Base-by-base conservation (phyloP, 2,113 vertebrate genomes). In the Pavo muticus region DNA sequence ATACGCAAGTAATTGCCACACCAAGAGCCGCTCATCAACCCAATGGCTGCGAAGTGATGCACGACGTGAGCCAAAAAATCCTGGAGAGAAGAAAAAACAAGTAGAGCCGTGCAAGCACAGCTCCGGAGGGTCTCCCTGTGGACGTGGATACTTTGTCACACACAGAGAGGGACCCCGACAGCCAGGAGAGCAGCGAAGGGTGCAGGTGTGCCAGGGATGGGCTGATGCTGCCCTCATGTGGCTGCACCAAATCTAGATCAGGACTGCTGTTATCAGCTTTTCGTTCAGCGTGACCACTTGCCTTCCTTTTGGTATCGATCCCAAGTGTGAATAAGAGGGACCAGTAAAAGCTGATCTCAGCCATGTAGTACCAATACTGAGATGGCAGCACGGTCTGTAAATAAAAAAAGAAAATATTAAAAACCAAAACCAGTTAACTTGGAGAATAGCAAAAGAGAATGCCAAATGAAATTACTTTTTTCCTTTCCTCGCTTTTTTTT, bases 311-410 rank as follows among this genome's bases (percentile, higher is more conserved):
- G 79, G 96, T 97, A 95, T 99, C 99, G n/a, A 98, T 98, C 11
- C 99, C 97, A 4, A 99, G 97, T 3, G 99, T 99, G 86, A 99
- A 98, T 56, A 99, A 56, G 14, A 99, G 98, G 35, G 99, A 99
- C 94, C 97, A 98, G 74, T 99, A 99, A 94, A 99, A 99, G 63
- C 99, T 98, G 94, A 99, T 98, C 96, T 99, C 99, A 82, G 97
- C 52, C 88, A 99, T 97, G 93, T 99, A 99, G 96, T 99, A 99
- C 99, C 99, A 99, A 89, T 99, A 99, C 74, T 99, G 99, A 21
- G 99, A 99, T 0, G 98, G 96, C 92, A 99, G 97, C 98, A 99
- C 54, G 21, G 98, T 97, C 99, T 99, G 96, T 11, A 92, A 83
- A 65, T 29, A 78, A 92, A 7, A 18, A 40, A 61, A 1, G 5